Percentiles rank a stretch among this genome's conserved stretches.
Evolutionary conservation across 2,888 invertebrate genomes (phyloP).

Genomic region (Harpagoxenus sublaevis): DNA sequence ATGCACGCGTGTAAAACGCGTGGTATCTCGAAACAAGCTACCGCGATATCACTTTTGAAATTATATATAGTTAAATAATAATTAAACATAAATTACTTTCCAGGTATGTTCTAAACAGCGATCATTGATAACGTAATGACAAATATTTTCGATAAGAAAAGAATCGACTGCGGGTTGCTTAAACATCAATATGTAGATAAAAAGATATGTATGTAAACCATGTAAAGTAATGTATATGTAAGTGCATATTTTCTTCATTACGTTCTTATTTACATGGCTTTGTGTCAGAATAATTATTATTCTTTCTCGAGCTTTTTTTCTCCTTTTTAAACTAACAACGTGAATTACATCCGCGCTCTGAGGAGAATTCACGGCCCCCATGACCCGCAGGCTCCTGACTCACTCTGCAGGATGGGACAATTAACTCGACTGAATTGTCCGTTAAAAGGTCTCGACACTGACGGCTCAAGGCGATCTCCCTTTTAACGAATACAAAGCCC

Average conservation of each 20-base stretch:
- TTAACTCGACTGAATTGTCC: slow-evolving; percentile 80
- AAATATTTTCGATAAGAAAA: neutral
- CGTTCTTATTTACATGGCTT: neutral
- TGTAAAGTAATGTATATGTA: too few species aligned
- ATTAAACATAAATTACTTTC: neutral
- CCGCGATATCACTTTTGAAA: neutral
- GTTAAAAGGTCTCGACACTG: slow-evolving; percentile 79
- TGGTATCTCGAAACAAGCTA: neutral
- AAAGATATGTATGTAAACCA: neutral
- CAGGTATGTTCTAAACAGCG: neutral
- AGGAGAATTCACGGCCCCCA: slow-evolving; percentile 64
- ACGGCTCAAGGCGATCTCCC: slow-evolving; percentile 61
- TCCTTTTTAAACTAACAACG: slow-evolving; percentile 41
- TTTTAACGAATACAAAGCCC: slow-evolving; percentile 55
- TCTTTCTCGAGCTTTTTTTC: neutral
- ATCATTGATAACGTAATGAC: neutral
- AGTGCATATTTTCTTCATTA: neutral
- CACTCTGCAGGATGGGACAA: slow-evolving; percentile 81
- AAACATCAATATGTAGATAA: neutral
- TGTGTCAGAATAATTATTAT: slow-evolving; percentile 37
- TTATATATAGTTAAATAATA: neutral
- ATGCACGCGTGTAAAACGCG: neutral
- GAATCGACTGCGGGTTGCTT: neutral
- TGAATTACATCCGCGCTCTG: slow-evolving; percentile 57
- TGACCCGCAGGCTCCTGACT: slow-evolving; percentile 75